Conservation (phyloP, 1,140 invertebrate species). For the Heliconius hewitsoni region DNA sequence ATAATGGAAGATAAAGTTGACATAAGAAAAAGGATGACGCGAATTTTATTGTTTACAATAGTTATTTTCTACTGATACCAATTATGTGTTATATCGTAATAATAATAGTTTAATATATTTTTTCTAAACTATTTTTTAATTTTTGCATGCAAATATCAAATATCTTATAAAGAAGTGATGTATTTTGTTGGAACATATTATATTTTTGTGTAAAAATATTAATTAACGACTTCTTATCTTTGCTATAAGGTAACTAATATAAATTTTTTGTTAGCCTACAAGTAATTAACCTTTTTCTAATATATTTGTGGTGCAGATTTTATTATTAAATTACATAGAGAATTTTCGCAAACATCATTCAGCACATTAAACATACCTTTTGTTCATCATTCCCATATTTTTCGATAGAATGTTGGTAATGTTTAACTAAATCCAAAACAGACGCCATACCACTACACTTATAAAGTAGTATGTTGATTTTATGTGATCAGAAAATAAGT, state of each 20-base stretch:
- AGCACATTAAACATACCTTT: slow-evolving; percentile 79
- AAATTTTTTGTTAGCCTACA: neutral
- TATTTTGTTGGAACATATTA: neutral
- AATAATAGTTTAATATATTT: no score
- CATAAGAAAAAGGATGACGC: neutral
- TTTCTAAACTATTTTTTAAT: no score
- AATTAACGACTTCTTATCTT: neutral
- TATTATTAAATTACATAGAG: slow-evolving; percentile 30
- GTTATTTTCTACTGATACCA: neutral
- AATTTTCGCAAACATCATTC: slow-evolving; percentile 22
- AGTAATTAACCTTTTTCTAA: neutral
- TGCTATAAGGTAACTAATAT: neutral
- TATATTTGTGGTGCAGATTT: neutral
- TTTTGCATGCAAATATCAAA: neutral
- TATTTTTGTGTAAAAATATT: neutral
- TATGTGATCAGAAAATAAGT: slow-evolving; percentile 63
- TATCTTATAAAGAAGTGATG: neutral
- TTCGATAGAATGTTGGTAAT: slow-evolving; percentile 85
- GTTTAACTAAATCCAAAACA: slow-evolving; percentile 77
- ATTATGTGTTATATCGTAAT: neutral
- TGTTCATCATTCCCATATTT: slow-evolving; percentile 82
- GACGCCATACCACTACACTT: slow-evolving; percentile 68
- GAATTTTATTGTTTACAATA: neutral
- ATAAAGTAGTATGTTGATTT: slow-evolving; percentile 52
- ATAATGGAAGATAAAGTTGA: neutral